Percentiles rank a stretch among this genome's conserved stretches.
Evolutionary conservation across 2,797 vertebrate species (phyloP).

Genomic region (Kryptopterus vitreolus): DNA sequence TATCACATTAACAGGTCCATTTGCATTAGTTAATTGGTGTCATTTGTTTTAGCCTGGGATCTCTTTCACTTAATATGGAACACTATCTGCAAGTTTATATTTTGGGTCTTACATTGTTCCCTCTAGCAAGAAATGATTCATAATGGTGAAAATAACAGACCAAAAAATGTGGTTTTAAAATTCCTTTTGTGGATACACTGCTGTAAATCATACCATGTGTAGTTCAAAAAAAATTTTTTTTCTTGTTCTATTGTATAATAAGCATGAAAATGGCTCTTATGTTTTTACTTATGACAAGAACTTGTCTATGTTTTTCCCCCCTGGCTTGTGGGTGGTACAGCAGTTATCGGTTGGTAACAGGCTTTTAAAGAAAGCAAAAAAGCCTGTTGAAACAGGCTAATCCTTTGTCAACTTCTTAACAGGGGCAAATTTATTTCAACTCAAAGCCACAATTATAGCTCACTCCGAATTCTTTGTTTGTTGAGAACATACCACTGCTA

Average conservation of each 20-base stretch:
- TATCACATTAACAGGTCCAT: neutral
- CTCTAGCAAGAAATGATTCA: neutral
- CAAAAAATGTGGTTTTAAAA: neutral
- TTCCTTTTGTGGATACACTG: neutral
- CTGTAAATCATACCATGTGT: neutral
- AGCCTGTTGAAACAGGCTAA: constrained; percentile 18
- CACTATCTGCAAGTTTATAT: constrained; percentile 1
- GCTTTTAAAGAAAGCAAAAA: constrained; percentile 6
- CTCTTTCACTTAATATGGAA: neutral
- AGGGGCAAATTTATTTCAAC: neutral
- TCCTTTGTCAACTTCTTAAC: constrained; percentile 21
- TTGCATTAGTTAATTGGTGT: neutral
- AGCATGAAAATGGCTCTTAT: neutral
- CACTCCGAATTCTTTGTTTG: neutral
- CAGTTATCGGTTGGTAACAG: constrained; percentile 1
- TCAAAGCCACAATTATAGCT: constrained; percentile 4
- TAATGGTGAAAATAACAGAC: neutral
- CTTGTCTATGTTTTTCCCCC: neutral
- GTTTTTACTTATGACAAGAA: neutral
- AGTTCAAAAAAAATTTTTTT: neutral
- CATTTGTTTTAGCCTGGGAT: neutral
- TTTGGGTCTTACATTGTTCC: constrained; percentile 2
- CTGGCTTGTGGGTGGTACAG: neutral
- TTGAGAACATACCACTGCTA: neutral
- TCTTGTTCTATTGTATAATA: neutral